Percentiles rank a stretch among this genome's conserved stretches.
phyloP scores from a whole-genome alignment of 2,797 vertebrate genomes.

The Sylvilagus floridanus region DNA sequence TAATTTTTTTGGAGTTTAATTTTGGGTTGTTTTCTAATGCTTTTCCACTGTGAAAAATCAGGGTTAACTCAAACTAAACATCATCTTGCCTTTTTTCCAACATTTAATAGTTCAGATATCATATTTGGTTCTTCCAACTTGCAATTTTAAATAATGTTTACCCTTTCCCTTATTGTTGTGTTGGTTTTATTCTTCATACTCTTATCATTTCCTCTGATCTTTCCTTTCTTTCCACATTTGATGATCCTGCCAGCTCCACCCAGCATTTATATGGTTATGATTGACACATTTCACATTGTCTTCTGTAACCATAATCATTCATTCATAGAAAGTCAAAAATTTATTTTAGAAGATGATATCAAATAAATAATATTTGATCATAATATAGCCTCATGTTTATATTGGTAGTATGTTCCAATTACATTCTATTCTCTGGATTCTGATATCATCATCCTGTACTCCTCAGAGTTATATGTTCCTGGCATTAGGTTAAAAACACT shows the following conservation, averaged over 20 bases:
- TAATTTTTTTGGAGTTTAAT: background rate
- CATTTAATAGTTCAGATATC: background rate
- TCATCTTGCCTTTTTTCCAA: background rate
- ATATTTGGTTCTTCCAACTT: slow-evolving; percentile 15
- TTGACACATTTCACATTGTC: background rate
- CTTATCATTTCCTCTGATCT: background rate
- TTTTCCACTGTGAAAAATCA: background rate
- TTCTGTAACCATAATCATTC: background rate
- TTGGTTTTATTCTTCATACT: background rate
- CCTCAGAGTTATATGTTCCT: background rate
- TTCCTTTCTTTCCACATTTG: background rate
- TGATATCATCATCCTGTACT: background rate
- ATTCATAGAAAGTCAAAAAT: slow-evolving; percentile 14
- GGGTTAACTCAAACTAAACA: background rate
- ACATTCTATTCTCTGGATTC: background rate
- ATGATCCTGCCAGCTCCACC: background rate
- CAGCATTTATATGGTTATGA: background rate
- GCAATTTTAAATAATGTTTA: slow-evolving; percentile 45
- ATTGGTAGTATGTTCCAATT: background rate
- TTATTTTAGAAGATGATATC: slow-evolving; percentile 9
- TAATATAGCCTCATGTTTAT: slow-evolving; percentile 30
- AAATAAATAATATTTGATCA: background rate
- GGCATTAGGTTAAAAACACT: background rate
- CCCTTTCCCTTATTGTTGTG: background rate
- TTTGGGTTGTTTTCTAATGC: background rate